Evolutionary conservation across 2,113 vertebrate genomes (phyloP).

Genomic region (Lamprologus callipterus): DNA sequence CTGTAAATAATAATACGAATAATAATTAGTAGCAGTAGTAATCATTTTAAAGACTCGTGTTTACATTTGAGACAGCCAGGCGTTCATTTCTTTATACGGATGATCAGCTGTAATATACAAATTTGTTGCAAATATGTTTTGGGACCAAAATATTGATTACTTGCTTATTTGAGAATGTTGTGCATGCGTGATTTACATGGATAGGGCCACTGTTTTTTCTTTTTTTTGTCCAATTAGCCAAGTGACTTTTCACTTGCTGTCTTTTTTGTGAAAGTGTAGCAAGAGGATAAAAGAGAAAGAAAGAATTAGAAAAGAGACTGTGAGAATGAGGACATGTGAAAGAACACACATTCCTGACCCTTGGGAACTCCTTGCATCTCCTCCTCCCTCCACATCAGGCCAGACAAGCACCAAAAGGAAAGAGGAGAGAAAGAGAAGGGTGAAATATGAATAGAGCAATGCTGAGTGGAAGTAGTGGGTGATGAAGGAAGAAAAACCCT

Average conservation of each 20-base stretch:
- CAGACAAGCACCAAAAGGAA: background rate
- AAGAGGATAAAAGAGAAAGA: background rate
- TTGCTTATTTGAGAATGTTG: background rate
- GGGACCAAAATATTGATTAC: background rate
- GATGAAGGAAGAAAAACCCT: conserved; percentile 7
- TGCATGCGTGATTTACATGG: rapidly evolving
- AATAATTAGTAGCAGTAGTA: background rate
- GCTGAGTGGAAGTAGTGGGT: background rate
- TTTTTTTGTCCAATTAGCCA: conserved; percentile 43
- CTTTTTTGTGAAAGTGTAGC: background rate
- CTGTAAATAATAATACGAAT: background rate
- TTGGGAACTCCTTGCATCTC: conserved; percentile 3
- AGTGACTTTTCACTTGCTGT: conserved; percentile 10
- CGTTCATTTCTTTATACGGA: background rate
- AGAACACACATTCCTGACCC: conserved; percentile 35
- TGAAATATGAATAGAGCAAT: conserved; percentile 13
- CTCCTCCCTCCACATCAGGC: background rate
- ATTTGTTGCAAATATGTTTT: background rate
- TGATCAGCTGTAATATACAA: background rate
- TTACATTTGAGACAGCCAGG: background rate
- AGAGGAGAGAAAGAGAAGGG: background rate
- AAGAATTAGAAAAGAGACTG: background rate
- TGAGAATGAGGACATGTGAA: conserved; percentile 25
- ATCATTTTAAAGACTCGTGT: background rate
- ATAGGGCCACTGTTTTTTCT: background rate